These are phyloP conservation scores for Meriones psammophilus DNA, from an alignment of 2,797 vertebrate species.

Conservation along the genomic window DNA sequence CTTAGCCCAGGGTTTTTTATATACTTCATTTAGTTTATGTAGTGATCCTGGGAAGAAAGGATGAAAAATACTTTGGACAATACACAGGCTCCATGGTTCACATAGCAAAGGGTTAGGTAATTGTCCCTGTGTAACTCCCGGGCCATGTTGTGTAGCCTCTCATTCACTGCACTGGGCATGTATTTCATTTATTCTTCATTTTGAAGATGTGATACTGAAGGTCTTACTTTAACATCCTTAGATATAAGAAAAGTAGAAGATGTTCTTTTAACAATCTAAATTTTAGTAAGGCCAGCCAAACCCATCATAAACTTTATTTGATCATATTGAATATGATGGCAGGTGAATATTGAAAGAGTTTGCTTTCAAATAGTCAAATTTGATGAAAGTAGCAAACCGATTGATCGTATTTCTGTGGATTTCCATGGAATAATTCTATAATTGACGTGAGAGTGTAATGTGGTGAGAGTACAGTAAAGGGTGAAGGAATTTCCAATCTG, in stretches of 20 bases:
- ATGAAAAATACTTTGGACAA: neutral
- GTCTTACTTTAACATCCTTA: neutral
- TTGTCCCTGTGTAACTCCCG: neutral
- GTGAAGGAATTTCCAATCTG: neutral
- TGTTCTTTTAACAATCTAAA: neutral
- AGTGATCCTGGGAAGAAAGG: neutral
- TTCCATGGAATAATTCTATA: neutral
- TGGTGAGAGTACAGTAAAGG: neutral
- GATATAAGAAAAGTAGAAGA: slow-evolving; percentile 21
- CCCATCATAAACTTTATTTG: neutral
- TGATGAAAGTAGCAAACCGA: neutral
- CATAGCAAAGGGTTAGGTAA: neutral
- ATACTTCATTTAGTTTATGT: neutral
- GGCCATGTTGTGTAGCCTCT: no score
- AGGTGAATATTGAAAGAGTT: neutral
- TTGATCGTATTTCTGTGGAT: neutral
- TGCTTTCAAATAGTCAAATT: neutral
- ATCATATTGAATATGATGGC: slow-evolving; percentile 12
- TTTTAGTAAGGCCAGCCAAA: slow-evolving; percentile 18
- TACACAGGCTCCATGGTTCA: neutral
- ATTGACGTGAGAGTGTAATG: neutral
- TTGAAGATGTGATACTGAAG: neutral
- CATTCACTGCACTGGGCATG: accelerated
- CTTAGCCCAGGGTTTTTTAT: neutral
- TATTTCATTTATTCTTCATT: neutral